Percentiles rank a stretch among this genome's conserved stretches.
phyloP scores from a whole-genome alignment of 2,888 invertebrate genomes.

The Macrosiphum euphorbiae region DNA sequence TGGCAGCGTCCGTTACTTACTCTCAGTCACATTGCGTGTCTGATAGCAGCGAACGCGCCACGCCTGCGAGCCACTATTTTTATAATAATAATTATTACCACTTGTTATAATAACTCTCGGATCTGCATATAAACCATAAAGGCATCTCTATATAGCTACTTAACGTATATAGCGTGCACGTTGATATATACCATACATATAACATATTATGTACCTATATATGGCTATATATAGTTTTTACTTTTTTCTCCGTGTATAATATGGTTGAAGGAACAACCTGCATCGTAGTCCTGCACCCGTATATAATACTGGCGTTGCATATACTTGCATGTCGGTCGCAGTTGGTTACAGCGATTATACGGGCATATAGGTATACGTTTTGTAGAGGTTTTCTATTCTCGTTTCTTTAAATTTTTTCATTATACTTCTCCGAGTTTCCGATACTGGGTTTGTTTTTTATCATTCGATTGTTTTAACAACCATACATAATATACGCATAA shows the following conservation, averaged over 20 bases:
- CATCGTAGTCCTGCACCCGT: neutral
- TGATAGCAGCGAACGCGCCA: too few relatives aligned
- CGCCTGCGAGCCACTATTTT: too few relatives aligned
- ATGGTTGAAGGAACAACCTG: neutral
- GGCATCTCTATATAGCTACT: neutral
- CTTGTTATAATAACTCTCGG: neutral
- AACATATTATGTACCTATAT: neutral
- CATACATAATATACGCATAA: neutral
- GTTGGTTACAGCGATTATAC: conserved; percentile 31
- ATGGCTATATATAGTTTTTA: neutral
- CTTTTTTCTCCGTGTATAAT: neutral
- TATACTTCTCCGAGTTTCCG: neutral
- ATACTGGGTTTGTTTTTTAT: conserved; percentile 2
- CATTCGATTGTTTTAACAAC: conserved; percentile 33
- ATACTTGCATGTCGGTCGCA: conserved; percentile 49
- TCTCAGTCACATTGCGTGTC: too few relatives aligned
- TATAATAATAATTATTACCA: neutral
- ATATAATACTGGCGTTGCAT: conserved; percentile 16
- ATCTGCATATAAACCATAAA: neutral
- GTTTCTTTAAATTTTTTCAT: conserved; percentile 29
- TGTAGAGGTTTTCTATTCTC: conserved; percentile 29
- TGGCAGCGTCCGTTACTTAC: too few relatives aligned
- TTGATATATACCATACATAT: neutral
- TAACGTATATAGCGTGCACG: neutral
- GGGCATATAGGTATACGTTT: conserved; percentile 7